Conservation (phyloP, 1,140 invertebrate genomes). For the Argopecten irradians region DNA sequence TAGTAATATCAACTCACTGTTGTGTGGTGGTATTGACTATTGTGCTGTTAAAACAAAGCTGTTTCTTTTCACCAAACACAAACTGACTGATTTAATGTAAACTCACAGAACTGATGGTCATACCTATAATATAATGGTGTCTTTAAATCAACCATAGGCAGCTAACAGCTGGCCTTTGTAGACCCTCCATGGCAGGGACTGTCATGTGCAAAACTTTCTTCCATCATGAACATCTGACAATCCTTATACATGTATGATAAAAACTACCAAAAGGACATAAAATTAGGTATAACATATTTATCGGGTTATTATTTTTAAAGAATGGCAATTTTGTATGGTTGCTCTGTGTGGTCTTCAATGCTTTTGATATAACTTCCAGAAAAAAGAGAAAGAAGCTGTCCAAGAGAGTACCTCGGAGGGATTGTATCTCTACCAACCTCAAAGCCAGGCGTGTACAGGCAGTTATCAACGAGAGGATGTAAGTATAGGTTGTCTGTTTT, state of each 20-base stretch:
- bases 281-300: constrained; percentile 1
- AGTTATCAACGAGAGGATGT: neutral
- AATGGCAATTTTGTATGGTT: neutral
- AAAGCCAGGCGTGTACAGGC: neutral
- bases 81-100: too few relatives aligned
- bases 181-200: too few relatives aligned
- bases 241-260: neutral
- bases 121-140: too few relatives aligned
- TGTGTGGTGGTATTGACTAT: neutral
- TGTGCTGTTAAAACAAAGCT: neutral
- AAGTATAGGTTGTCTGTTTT: too few relatives aligned
- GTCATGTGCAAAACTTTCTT: neutral
- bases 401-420: constrained; percentile 48
- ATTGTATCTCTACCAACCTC: constrained; percentile 46
- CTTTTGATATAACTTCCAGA: constrained; percentile 50
- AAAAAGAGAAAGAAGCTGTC: constrained; percentile 52
- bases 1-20: neutral
- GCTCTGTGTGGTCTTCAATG: neutral
- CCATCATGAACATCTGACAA: neutral
- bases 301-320: neutral
- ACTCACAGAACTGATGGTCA: too few relatives aligned
- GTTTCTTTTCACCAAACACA: neutral
- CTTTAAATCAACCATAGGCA: too few relatives aligned
- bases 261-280: neutral
- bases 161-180: too few relatives aligned